phyloP scores from a whole-genome alignment of 2,888 invertebrate species.

The Nomada ruficornis region DNA sequence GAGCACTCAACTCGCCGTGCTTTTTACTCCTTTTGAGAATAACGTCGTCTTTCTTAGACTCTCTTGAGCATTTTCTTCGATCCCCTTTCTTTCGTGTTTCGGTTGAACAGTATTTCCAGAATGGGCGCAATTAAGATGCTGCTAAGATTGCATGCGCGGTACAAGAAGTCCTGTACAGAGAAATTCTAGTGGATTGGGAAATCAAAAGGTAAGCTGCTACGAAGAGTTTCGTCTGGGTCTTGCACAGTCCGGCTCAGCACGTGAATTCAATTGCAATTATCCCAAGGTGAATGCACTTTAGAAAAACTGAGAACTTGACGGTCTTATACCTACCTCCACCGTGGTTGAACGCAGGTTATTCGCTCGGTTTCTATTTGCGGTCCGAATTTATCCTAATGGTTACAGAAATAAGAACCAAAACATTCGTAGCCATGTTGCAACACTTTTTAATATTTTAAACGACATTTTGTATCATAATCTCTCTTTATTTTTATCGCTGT shows the following conservation, averaged over 20 bases:
- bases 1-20: constrained; percentile 21
- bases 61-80: constrained; percentile 50
- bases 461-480: too few relatives aligned
- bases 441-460: too few relatives aligned
- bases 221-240: constrained; percentile 14
- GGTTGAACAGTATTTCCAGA: constrained; percentile 63
- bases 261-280: constrained; percentile 49
- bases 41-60: constrained; percentile 37
- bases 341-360: not conserved
- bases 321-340: not conserved
- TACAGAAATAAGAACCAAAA: too few relatives aligned
- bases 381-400: not conserved
- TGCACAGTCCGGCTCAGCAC: constrained; percentile 21
- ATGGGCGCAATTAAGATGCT: constrained; percentile 69
- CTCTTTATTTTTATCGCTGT: too few relatives aligned
- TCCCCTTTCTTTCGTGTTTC: constrained; percentile 26
- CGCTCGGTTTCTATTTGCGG: not conserved
- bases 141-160: constrained; percentile 14
- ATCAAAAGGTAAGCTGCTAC: constrained; percentile 49
- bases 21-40: constrained; percentile 47
- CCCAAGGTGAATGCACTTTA: constrained; percentile 24
- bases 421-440: too few relatives aligned
- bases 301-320: constrained; percentile 9
- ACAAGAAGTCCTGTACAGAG: constrained; percentile 31
- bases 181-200: constrained; percentile 55